These are phyloP conservation scores for Oceanodroma leucorhoa DNA, from an alignment of 2,797 vertebrate genomes.

Conservation along the genomic window DNA sequence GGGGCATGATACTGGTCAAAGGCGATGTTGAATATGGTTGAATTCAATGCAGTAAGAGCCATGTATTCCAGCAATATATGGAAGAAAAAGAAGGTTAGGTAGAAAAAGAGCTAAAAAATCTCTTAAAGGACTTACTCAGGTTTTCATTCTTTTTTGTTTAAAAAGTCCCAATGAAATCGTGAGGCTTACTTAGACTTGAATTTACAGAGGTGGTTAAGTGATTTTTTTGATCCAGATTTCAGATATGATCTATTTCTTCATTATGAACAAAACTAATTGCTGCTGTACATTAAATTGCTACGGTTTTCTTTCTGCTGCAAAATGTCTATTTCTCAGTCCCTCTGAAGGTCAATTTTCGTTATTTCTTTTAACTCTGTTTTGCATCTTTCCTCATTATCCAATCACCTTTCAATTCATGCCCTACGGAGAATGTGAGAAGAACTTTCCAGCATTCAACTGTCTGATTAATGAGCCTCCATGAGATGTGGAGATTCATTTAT, in stretches of 20 bases:
- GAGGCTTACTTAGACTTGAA: not conserved
- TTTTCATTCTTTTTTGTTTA: not conserved
- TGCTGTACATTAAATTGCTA: not conserved
- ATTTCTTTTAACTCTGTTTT: slow-evolving; percentile 11
- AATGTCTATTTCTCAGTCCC: not conserved
- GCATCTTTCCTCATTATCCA: not conserved
- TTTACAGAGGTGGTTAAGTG: not conserved
- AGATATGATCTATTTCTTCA: not conserved
- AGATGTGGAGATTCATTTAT: not conserved
- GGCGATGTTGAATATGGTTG: not conserved
- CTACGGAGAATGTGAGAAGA: not conserved
- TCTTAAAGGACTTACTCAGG: accelerated
- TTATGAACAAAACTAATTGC: slow-evolving; percentile 17
- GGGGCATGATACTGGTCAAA: not conserved
- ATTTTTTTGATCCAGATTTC: not conserved
- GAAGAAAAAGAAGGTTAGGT: not conserved
- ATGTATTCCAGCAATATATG: not conserved
- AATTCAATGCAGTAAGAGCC: not conserved
- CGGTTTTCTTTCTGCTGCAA: not conserved
- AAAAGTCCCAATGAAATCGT: not conserved
- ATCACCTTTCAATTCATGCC: not conserved
- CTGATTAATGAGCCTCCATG: not conserved
- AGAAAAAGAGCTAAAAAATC: not conserved
- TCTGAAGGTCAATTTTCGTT: not conserved
- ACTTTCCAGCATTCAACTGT: not conserved